A percentile compares a stretch with the other conserved stretches of the same genome.
Evolutionary conservation across 2,797 vertebrate species (phyloP).

Genomic region (Oceanodroma leucorhoa): DNA sequence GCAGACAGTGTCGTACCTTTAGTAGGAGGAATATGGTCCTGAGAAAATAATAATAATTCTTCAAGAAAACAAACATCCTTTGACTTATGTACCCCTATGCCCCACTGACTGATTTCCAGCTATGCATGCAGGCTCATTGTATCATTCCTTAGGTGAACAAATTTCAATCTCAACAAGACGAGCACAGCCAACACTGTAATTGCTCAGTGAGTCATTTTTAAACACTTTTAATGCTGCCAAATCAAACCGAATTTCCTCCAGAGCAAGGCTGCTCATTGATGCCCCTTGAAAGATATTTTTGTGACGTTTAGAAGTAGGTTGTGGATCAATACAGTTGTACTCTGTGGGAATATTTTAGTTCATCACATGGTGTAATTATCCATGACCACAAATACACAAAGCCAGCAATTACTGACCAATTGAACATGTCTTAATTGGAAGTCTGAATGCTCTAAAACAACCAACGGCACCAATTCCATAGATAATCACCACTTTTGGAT

Average conservation of each 20-base stretch:
- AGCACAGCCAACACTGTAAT: neutral
- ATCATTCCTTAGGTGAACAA: neutral
- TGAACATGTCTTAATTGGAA: neutral
- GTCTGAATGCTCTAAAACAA: neutral
- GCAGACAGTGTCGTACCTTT: neutral
- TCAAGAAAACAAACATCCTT: neutral
- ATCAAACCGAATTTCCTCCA: neutral
- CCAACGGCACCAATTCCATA: neutral
- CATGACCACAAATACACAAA: conserved; percentile 20
- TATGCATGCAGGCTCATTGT: neutral
- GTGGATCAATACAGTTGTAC: conserved; percentile 13
- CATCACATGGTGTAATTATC: conserved; percentile 38
- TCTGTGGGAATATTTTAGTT: conserved; percentile 47
- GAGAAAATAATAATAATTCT: neutral
- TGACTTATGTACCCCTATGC: neutral
- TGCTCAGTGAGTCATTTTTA: neutral
- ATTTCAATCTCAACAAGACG: neutral
- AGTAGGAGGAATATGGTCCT: neutral
- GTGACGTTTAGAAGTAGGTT: neutral
- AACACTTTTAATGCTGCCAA: neutral
- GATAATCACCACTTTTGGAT: neutral
- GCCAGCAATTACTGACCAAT: neutral
- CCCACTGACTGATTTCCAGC: neutral
- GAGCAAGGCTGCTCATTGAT: neutral
- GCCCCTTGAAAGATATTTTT: neutral